These are phyloP conservation scores for Acanthiza pusilla DNA, from an alignment of 2,797 vertebrate species.

Conservation along the genomic window DNA sequence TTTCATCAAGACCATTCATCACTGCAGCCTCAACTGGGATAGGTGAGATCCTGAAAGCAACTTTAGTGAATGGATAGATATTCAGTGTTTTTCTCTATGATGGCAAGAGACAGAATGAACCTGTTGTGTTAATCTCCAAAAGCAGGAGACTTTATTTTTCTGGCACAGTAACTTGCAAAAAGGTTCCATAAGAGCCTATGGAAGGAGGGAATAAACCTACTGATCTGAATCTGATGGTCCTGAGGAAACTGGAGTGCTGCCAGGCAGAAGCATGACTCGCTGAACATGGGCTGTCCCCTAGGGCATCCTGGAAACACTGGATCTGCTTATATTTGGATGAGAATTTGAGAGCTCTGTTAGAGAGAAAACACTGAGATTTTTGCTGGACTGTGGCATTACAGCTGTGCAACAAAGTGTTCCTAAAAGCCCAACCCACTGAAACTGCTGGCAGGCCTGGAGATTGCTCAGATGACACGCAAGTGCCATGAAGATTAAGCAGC, in stretches of 20 bases:
- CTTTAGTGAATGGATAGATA: not conserved
- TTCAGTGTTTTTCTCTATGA: not conserved
- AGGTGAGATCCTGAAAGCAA: not conserved
- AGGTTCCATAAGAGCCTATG: not conserved
- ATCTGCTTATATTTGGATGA: not conserved
- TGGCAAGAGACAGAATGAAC: not conserved
- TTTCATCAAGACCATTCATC: not conserved
- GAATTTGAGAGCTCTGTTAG: not conserved
- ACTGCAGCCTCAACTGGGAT: not conserved
- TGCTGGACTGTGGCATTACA: not conserved
- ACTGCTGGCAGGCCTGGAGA: not conserved
- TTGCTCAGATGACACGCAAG: not conserved
- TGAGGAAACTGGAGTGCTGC: not conserved
- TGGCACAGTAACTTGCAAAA: not conserved
- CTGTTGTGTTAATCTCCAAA: not conserved
- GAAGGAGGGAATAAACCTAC: not conserved
- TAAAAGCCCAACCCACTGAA: not conserved
- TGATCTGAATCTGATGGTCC: not conserved
- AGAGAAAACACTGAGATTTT: not conserved
- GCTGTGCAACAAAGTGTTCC: not conserved
- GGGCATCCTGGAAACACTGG: not conserved
- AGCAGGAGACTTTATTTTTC: not conserved
- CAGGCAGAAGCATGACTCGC: not conserved
- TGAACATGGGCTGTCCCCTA: not conserved
- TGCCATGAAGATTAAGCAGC: not conserved